Evolutionary conservation across 2,113 vertebrate species (phyloP), one percentile per base, ranked within the genome.

Genomic region (Asarcornis scutulata): DNA sequence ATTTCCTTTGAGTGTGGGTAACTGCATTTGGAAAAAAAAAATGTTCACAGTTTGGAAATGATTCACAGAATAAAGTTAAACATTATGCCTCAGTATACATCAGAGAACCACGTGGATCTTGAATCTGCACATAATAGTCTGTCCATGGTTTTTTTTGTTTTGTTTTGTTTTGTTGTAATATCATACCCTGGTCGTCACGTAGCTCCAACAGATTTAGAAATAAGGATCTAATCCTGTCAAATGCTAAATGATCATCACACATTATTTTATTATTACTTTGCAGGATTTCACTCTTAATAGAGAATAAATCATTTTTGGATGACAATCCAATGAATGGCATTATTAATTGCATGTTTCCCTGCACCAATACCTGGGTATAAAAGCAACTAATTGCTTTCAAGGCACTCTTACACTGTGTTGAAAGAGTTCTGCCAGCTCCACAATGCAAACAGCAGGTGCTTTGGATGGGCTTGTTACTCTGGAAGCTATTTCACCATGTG

Each of bases 171-270:
- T 55, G 12, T 6, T 34, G 15, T 23, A 46, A 1, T 22, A 5
- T 36, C 44, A 56, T 27, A 15, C 1, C 1, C 13, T 81, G 38
- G 12, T 52, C 6, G 7, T 12, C 1, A 0, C 32, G 18, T 12
- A 82, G 23, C 36, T 74, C 46, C 64, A 84, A 13, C 26, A 34
- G 48, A 2, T 7, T 76, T 67, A 38, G 10, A 6, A 29, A 22
- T 27, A 34, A 59, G 9, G 7, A 13, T 9, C 13, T 9, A 69
- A 56, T 40, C n/a, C 31, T 44, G 6, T 8, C 50, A 85, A 46
- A 59, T 59, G 58, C 12, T 73, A 26, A 86, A 48, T 72, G 4
- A 44, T 20, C 63, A 26, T 32, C 36, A 55, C 36, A 55, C 6
- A 46, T n/a, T 31, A 46, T 46, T 3, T 50, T 17, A 4, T 26